phyloP scores from a whole-genome alignment of 2,113 vertebrate species.

The Pelodiscus sinensis region DNA sequence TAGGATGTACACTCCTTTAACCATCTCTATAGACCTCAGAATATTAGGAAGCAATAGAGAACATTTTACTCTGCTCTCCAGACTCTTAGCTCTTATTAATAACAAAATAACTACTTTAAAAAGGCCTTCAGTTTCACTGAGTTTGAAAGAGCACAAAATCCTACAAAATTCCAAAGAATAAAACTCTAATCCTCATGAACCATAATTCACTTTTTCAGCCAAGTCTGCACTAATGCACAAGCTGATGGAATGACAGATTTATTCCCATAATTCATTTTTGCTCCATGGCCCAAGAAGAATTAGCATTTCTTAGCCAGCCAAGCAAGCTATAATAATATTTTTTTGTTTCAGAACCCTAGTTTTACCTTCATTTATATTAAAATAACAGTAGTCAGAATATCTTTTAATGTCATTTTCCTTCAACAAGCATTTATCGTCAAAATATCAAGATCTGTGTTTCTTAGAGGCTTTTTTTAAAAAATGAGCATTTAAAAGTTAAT shows the following conservation, averaged over 20 bases:
- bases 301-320: conserved; percentile 23
- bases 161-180: conserved; percentile 15
- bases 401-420: not conserved
- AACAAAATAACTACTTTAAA: not conserved
- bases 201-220: not conserved
- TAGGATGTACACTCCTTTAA: not conserved
- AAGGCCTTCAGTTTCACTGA: not conserved
- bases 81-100: not conserved
- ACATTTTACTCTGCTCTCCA: not conserved
- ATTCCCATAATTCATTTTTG: conserved; percentile 45
- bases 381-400: not conserved
- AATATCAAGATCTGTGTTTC: not conserved
- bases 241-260: conserved; percentile 1
- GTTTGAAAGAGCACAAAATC: conserved; percentile 23
- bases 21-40: not conserved
- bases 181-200: not conserved
- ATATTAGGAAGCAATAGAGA: not conserved
- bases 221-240: not conserved
- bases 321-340: not conserved
- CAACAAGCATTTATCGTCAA: not conserved
- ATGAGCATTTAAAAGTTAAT: not conserved
- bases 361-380: conserved; percentile 22
- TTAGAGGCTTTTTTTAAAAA: not conserved
- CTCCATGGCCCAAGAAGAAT: conserved; percentile 15
- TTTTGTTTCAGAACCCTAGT: not conserved